Conservation (phyloP, 1,140 invertebrate genomes). For the silkworm (Bombyx mori) region ASM3026992v2 NC_085131.1:1797001-1797500, state of each 20-base stretch:
- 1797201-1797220: conserved; percentile 85
- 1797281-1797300: conserved; percentile 77
- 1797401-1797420: conserved; percentile 23
- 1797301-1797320: conserved; percentile 43
- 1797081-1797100: no score
- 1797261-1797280: conserved; percentile 87
- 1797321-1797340: background rate
- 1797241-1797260: conserved; percentile 84
- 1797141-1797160: conserved; percentile 84
- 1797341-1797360: conserved; percentile 4
- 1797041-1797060: no score
- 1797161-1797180: conserved; percentile 82
- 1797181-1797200: conserved; percentile 82
- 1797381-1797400: no score
- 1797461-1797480: no score
- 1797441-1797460: no score
- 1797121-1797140: conserved; percentile 71
- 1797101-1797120: background rate
- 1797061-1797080: no score
- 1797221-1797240: conserved; percentile 81
- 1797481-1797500: conserved; percentile 8
- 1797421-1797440: no score
- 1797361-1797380: background rate
- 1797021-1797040: no score
- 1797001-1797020: no score